Evolutionary conservation across 2,888 invertebrate genomes (phyloP).

Genomic region (Cordilura impudica): DNA sequence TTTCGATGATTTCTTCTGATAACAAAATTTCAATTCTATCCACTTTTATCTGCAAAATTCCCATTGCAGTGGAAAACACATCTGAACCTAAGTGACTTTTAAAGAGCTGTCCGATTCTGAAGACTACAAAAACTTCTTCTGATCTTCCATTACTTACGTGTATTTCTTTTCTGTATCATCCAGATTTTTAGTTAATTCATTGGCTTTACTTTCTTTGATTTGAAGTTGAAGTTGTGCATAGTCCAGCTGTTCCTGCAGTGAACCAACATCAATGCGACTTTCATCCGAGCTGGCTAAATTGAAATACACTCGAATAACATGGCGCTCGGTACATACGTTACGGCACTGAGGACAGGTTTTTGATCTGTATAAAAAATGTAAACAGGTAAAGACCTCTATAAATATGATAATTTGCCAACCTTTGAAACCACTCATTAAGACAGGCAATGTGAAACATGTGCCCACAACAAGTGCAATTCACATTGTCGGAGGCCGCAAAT

Average conservation of each 20-base stretch:
- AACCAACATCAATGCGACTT: constrained; percentile 80
- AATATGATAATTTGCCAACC: too few species aligned
- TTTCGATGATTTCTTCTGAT: too few species aligned
- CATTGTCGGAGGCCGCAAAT: constrained; percentile 81
- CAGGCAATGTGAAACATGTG: constrained; percentile 83
- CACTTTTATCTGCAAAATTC: too few species aligned
- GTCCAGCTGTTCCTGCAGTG: constrained; percentile 83
- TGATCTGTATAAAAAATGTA: constrained; percentile 78
- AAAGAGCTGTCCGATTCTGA: too few species aligned
- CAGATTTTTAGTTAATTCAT: constrained; percentile 68
- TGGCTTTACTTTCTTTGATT: constrained; percentile 75
- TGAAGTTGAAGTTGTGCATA: constrained; percentile 81
- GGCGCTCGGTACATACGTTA: constrained; percentile 81
- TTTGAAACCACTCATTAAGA: not conserved
- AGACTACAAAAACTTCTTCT: too few species aligned
- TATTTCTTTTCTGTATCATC: constrained; percentile 74
- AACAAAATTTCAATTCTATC: too few species aligned
- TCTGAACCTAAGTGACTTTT: too few species aligned
- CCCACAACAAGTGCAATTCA: constrained; percentile 83
- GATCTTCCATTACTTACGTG: constrained; percentile 72
- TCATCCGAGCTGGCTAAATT: constrained; percentile 81
- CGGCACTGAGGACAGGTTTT: constrained; percentile 88
- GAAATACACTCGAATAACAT: constrained; percentile 83
- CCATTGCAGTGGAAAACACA: too few species aligned
- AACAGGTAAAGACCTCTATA: not conserved